Base-by-base conservation (phyloP, 2,888 invertebrate species). In the Drosophila glabriapex region DNA sequence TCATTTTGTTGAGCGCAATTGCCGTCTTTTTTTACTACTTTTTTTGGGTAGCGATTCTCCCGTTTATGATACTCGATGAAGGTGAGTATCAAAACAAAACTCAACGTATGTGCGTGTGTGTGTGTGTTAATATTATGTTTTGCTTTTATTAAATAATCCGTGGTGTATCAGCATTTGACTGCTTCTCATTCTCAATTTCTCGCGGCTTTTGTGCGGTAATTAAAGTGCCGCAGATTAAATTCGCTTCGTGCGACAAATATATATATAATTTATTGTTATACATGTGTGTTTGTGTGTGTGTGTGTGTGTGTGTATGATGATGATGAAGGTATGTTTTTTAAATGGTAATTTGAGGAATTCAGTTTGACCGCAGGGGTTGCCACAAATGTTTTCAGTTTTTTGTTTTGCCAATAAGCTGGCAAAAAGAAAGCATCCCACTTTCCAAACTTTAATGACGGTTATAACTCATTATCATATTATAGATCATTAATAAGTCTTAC, bases 31-130 rank as follows among this genome's bases (percentile, higher is more conserved):
- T 94, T 1, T 94, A 95, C 84, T 94, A 96, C 75, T 94, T 95
- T 41, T 92, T 95, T 68, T 96, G 96, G 96, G 93, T 96, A 25
- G 95, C 96, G 68, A 95, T 95, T 54, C 94, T 96, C 82, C 96
- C 96, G 3, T 96, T 96, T 85, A 95, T 96, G 84, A 94, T 95
- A 63, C 94, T 95, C 80, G 95, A 95, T 89, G 94, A 95, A 94
- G 94, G 96, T 94, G 90, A 88, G 91, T 87, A 52, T 29, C 43
- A 54, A 65, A 79, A 79, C 71, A 58, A 63, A 49, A 71, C 56
- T 33, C 19, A 54, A 6, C n/a, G 4, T 33, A 12, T 55, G 28
- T 46, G 1, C 35, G 6, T 46, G n/a, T 50, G 28, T 37, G 39
- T 39, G n/a, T 46, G n/a, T 41, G 33, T 25, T 35, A 41, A 19